Percentiles rank a stretch among this genome's conserved stretches.
Evolutionary conservation across 2,888 invertebrate genomes (phyloP).

Genomic region (Agonum fuliginosum): DNA sequence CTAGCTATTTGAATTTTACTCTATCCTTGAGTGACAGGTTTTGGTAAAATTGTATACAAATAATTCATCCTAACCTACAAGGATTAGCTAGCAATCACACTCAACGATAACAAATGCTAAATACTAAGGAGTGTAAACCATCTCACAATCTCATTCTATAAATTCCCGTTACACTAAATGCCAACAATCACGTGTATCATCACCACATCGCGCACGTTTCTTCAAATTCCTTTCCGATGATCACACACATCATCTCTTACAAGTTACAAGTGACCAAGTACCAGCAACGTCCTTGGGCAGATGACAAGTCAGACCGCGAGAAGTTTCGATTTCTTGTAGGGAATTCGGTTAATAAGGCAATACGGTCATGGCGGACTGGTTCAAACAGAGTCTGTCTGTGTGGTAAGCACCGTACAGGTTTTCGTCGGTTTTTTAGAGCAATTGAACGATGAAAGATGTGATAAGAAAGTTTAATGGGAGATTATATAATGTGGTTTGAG

Average conservation of each 20-base stretch:
- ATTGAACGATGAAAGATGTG: not conserved
- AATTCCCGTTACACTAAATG: slow-evolving; percentile 19
- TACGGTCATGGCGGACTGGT: slow-evolving; percentile 33
- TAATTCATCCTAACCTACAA: too few relatives aligned
- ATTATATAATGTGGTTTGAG: not conserved
- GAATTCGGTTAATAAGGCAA: not conserved
- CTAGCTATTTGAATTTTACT: too few relatives aligned
- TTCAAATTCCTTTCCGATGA: not conserved
- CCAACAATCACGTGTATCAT: slow-evolving; percentile 7
- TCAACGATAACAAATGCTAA: not conserved
- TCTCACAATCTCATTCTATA: not conserved
- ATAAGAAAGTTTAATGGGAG: not conserved
- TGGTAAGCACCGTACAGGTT: not conserved
- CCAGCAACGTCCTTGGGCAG: not conserved
- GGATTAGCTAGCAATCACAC: not conserved
- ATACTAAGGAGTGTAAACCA: not conserved
- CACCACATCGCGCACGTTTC: not conserved
- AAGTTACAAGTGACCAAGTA: not conserved
- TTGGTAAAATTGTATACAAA: too few relatives aligned
- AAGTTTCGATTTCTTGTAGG: slow-evolving; percentile 6
- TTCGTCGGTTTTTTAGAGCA: not conserved
- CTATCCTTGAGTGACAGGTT: too few relatives aligned
- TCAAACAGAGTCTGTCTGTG: not conserved
- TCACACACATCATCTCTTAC: slow-evolving; percentile 15
- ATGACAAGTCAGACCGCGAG: not conserved